Base-by-base conservation (phyloP, 2,888 invertebrate genomes). In the Flabesymbios commensalis region DNA sequence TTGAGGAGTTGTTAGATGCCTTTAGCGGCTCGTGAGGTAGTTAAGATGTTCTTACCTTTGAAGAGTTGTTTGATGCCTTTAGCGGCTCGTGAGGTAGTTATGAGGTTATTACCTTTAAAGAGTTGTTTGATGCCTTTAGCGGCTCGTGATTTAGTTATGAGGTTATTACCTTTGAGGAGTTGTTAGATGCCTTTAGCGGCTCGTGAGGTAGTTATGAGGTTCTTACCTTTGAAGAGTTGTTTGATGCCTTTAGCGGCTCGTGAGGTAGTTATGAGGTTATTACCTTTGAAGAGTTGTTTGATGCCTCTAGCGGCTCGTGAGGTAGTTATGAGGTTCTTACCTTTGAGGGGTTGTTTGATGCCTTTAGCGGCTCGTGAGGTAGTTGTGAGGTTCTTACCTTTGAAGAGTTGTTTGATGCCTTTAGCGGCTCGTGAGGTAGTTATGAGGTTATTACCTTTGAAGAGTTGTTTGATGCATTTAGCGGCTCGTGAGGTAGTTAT, bases 361-460 rank as follows among this genome's bases (percentile, higher is more conserved):
- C 85, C 84, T 65, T 81, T 82, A 43, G 80, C 82, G 3, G 80
- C 83, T 48, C 79, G 74, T 36, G 78, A 78, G 5, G 79, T 73
- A 4, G 84, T 80, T n/a, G n/a, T n/a, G n/a, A n/a, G n/a, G n/a
- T n/a, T n/a, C 75, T 65, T 73, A 84, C 84, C 84, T 81, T 84
- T 84, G 7, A 85, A 76, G 33, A 84, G 72, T 52, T 82, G 79
- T 62, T 83, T 83, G 64, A 85, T 82, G 65, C 85, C 84, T 65
- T 81, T 82, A 43, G 80, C 82, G 3, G 80, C 83, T 48, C 79
- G 74, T 36, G 78, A 78, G 5, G 79, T 73, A 4, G 84, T 80
- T 62, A 81, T n/a, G n/a, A n/a, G n/a, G n/a, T n/a, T n/a, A n/a
- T n/a, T n/a, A n/a, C n/a, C n/a, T n/a, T n/a, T n/a, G n/a, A n/a